Conservation (phyloP, 2,888 invertebrate species). For the Aphodius sticticus region DNA sequence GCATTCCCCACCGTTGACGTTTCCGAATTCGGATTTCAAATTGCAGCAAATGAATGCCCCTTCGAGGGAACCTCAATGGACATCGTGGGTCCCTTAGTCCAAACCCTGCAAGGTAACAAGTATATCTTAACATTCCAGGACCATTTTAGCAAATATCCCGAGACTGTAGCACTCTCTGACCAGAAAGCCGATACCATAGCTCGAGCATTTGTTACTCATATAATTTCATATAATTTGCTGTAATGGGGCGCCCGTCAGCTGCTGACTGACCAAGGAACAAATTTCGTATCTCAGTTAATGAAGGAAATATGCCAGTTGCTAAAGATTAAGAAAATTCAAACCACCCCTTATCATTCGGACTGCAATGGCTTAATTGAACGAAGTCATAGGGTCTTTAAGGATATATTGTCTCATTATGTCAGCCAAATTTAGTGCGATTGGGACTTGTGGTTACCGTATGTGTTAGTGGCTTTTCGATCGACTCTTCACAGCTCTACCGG, state of each 20-base stretch:
- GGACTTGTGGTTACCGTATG: slow-evolving; percentile 47
- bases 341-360: slow-evolving; percentile 39
- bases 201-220: too few relatives aligned
- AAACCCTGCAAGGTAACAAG: background rate
- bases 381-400: slow-evolving; percentile 29
- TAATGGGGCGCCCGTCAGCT: too few relatives aligned
- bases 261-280: too few relatives aligned
- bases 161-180: too few relatives aligned
- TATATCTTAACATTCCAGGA: slow-evolving; percentile 8
- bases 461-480: slow-evolving; percentile 43
- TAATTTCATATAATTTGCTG: too few relatives aligned
- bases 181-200: too few relatives aligned
- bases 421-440: slow-evolving; percentile 41
- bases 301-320: background rate
- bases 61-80: slow-evolving; percentile 14
- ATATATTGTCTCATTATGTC: slow-evolving; percentile 47
- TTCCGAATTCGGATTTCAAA: background rate
- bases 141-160: too few relatives aligned
- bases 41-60: background rate
- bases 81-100: slow-evolving; percentile 15
- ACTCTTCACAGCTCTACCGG: slow-evolving; percentile 39
- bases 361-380: too few relatives aligned
- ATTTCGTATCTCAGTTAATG: background rate
- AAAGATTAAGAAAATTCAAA: slow-evolving; percentile 44
- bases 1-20: too few relatives aligned